Evolutionary conservation across 2,888 invertebrate genomes (phyloP).

Genomic region (Entomobrya multifasciata): DNA sequence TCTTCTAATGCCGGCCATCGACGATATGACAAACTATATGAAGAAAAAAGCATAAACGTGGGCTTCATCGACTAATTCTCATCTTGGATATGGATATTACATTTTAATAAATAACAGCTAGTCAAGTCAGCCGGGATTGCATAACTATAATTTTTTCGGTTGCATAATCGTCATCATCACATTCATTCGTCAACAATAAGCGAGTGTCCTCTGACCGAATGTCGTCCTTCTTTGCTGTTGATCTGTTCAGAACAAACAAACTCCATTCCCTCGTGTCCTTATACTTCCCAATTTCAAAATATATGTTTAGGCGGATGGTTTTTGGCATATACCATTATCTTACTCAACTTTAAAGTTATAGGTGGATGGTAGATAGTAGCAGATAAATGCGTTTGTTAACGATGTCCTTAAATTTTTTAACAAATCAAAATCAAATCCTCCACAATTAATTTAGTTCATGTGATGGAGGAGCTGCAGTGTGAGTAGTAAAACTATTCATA

Average conservation of each 20-base stretch:
- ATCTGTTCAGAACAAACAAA: too few species aligned
- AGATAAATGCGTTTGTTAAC: neutral
- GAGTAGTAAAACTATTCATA: too few species aligned
- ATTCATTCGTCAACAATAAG: slow-evolving; percentile 16
- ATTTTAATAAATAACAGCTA: too few species aligned
- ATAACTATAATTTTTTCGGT: slow-evolving; percentile 59
- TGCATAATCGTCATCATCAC: slow-evolving; percentile 49
- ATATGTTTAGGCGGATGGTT: slow-evolving; percentile 7
- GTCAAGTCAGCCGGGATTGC: slow-evolving; percentile 41
- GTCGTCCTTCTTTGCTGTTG: slow-evolving; percentile 13
- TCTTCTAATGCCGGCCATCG: slow-evolving; percentile 24
- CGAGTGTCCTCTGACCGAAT: neutral
- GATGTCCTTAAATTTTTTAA: neutral
- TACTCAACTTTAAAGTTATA: neutral
- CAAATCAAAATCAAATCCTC: slow-evolving; percentile 9
- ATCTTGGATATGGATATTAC: neutral
- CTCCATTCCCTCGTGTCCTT: neutral
- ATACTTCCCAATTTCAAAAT: slow-evolving; percentile 36
- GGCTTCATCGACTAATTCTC: slow-evolving; percentile 18
- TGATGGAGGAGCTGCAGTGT: too few species aligned
- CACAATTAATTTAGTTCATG: neutral
- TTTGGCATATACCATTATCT: neutral
- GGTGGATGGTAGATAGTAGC: too few species aligned
- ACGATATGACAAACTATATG: slow-evolving; percentile 33
- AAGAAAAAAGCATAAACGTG: slow-evolving; percentile 44